phyloP scores from a whole-genome alignment of 1,140 invertebrate species.

The Agrilus planipennis region DNA sequence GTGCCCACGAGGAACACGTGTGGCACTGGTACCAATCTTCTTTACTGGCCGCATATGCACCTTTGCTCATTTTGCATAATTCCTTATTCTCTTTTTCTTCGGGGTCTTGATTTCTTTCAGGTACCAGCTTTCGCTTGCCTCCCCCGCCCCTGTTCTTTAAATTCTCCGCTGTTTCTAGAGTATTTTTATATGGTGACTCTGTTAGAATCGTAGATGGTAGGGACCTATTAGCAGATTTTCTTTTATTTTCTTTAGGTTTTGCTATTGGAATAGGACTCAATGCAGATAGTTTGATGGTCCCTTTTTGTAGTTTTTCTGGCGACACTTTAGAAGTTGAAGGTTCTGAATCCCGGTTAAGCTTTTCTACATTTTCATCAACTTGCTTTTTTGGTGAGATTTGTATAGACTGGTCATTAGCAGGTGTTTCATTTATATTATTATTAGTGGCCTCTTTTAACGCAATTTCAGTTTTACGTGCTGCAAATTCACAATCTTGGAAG shows the following conservation, averaged over 20 bases:
- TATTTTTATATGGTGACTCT: constrained; percentile 2
- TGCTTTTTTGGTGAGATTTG: neutral
- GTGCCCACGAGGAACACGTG: neutral
- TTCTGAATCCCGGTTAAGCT: neutral
- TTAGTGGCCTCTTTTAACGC: neutral
- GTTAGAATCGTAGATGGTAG: neutral
- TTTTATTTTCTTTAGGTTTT: constrained; percentile 1
- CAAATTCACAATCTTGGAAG: constrained; percentile 2
- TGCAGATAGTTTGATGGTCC: neutral
- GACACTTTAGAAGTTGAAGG: neutral
- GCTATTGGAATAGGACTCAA: neutral
- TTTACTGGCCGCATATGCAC: neutral
- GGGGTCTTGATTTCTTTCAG: neutral
- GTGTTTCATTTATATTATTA: neutral
- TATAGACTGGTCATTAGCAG: neutral
- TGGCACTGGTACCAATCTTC: constrained; percentile 2
- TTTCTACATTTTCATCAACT: neutral
- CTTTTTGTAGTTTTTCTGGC: neutral
- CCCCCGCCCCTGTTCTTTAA: neutral
- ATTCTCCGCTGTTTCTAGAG: neutral
- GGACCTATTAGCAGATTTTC: neutral
- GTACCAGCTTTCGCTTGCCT: neutral
- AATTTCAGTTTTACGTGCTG: neutral
- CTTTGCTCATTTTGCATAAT: neutral
- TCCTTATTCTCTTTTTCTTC: neutral